Percentiles rank a stretch among this genome's conserved stretches.
phyloP scores from a whole-genome alignment of 2,113 vertebrate species.

The Sebastes fasciatus region DNA sequence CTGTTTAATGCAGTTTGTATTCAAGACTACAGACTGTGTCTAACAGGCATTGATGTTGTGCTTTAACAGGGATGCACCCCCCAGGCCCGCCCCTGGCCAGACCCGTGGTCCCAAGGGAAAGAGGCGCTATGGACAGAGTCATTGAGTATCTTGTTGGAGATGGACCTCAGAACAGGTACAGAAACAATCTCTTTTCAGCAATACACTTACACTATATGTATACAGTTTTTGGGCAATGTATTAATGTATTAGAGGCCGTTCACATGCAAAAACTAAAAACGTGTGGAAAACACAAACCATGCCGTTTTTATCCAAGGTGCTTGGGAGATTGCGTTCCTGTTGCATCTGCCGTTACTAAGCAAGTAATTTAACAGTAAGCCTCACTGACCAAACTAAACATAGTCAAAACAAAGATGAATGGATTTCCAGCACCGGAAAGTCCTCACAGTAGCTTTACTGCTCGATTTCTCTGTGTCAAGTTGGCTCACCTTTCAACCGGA shows the following conservation, averaged over 20 bases:
- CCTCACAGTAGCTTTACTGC: no score
- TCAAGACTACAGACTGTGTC: slow-evolving; percentile 29
- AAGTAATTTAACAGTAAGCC: no score
- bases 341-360: no score
- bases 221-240: neutral
- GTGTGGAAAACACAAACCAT: no score
- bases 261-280: no score
- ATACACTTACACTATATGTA: neutral
- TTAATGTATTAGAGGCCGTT: neutral
- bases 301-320: no score
- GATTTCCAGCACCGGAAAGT: no score
- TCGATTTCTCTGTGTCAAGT: no score
- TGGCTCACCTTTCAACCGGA: no score
- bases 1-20: slow-evolving; percentile 46
- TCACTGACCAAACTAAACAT: no score
- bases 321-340: no score
- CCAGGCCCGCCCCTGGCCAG: slow-evolving; percentile 96
- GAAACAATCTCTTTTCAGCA: neutral
- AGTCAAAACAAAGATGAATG: no score
- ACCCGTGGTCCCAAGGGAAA: slow-evolving; percentile 93
- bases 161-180: slow-evolving; percentile 95
- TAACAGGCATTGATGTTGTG: slow-evolving; percentile 49
- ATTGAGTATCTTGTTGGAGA: slow-evolving; percentile 98
- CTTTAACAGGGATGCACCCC: slow-evolving; percentile 91
- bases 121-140: slow-evolving; percentile 93